Evolutionary conservation across 2,888 invertebrate species (phyloP).

Genomic region (Tridacna crocea): DNA sequence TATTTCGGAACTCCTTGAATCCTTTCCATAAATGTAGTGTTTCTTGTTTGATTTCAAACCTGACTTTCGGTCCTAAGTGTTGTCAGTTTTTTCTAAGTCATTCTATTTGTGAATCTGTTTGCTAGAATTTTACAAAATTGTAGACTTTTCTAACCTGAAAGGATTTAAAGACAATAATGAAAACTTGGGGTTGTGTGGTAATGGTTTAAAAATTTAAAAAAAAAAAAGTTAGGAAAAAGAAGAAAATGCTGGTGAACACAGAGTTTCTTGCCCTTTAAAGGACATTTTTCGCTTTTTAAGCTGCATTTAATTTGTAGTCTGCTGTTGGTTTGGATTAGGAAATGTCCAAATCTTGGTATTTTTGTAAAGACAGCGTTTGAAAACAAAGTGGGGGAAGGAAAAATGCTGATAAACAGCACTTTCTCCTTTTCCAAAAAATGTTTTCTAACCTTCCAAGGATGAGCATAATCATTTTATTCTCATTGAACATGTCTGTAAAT

Average conservation of each 20-base stretch:
- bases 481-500: too few relatives aligned
- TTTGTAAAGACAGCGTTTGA: background rate
- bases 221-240: too few relatives aligned
- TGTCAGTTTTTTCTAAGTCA: background rate
- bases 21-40: slow-evolving; percentile 55
- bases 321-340: too few relatives aligned
- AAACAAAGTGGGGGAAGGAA: background rate
- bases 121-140: background rate
- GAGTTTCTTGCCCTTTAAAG: too few relatives aligned
- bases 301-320: too few relatives aligned
- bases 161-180: too few relatives aligned
- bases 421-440: background rate
- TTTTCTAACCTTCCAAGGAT: background rate
- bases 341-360: background rate
- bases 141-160: too few relatives aligned
- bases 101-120: background rate
- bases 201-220: too few relatives aligned
- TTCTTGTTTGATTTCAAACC: background rate
- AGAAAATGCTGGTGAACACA: too few relatives aligned
- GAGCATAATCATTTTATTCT: too few relatives aligned
- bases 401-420: background rate
- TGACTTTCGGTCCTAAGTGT: background rate
- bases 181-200: too few relatives aligned
- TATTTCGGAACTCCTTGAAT: slow-evolving; percentile 86
- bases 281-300: too few relatives aligned